phyloP scores from a whole-genome alignment of 2,888 invertebrate genomes.

The Endotricha flammealis region DNA sequence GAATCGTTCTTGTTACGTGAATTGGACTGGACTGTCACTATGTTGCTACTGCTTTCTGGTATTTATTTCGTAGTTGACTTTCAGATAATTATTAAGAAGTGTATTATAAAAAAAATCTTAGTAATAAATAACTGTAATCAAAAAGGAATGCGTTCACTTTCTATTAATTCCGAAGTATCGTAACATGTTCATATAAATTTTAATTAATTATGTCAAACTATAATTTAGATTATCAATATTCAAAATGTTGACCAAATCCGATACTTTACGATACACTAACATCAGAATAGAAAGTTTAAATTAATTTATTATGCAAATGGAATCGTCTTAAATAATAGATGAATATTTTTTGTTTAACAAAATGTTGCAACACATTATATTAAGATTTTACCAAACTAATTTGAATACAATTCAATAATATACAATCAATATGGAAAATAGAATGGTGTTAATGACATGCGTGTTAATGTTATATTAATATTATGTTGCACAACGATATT shows the following conservation, averaged over 20 bases:
- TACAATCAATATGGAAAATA: too few species aligned
- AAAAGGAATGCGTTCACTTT: conserved; percentile 5
- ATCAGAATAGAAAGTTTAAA: conserved; percentile 2
- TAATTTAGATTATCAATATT: conserved; percentile 6
- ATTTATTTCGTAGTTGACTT: too few species aligned
- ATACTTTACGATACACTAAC: conserved; percentile 4
- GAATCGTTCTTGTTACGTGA: too few species aligned
- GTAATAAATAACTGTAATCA: background rate
- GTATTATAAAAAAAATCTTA: background rate
- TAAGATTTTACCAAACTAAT: too few species aligned
- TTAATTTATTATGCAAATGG: conserved; percentile 6
- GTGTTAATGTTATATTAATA: too few species aligned
- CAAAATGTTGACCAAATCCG: conserved; percentile 1
- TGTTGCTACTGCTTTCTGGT: too few species aligned
- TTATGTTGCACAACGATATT: too few species aligned
- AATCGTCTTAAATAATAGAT: background rate
- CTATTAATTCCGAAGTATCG: conserved; percentile 2
- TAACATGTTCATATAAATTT: conserved; percentile 6
- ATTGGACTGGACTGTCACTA: too few species aligned
- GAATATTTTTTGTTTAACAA: background rate
- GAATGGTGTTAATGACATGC: too few species aligned
- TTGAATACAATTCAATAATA: too few species aligned
- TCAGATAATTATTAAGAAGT: background rate
- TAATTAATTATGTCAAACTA: conserved; percentile 7
- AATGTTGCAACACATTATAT: too few species aligned